These are phyloP conservation scores for Chloropsis hardwickii DNA, from an alignment of 2,113 vertebrate genomes.

Conservation along the genomic window DNA sequence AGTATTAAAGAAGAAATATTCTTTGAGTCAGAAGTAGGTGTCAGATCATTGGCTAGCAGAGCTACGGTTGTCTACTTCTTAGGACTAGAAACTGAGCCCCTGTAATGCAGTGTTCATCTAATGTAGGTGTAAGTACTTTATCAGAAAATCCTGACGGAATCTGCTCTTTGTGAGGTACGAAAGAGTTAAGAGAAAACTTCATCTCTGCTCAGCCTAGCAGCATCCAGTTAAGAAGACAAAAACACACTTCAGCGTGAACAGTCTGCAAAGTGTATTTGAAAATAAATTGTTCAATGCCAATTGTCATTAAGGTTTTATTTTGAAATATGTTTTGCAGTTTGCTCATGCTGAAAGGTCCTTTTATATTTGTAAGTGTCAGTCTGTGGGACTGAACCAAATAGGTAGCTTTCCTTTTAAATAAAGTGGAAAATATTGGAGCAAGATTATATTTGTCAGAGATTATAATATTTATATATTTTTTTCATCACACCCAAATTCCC, in stretches of 20 bases:
- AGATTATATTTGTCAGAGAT: constrained; percentile 25
- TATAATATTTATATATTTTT: constrained; percentile 37
- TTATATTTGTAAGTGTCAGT: constrained; percentile 30
- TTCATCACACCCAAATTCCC: not conserved
- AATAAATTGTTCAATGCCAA: constrained; percentile 35
- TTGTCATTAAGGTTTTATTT: constrained; percentile 37
- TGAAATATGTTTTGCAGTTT: constrained; percentile 12
- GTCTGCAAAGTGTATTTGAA: constrained; percentile 16
- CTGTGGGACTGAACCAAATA: not conserved
- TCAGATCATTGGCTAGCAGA: not conserved
- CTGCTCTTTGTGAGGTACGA: not conserved
- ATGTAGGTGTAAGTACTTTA: not conserved
- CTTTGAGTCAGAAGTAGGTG: not conserved
- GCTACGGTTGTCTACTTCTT: not conserved
- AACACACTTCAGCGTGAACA: not conserved
- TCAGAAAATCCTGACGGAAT: not conserved
- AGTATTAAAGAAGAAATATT: not conserved
- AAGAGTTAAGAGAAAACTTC: constrained; percentile 39
- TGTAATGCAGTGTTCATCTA: not conserved
- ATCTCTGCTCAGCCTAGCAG: not conserved
- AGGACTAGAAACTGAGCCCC: not conserved
- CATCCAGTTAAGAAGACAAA: constrained; percentile 20
- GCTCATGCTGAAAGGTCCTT: constrained; percentile 2
- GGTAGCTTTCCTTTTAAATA: constrained; percentile 39
- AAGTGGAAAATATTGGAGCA: not conserved